A percentile compares a stretch with the other conserved stretches of the same genome.
Evolutionary conservation across 2,797 vertebrate species (phyloP).

Genomic region (Hapalemur alaotrensis): DNA sequence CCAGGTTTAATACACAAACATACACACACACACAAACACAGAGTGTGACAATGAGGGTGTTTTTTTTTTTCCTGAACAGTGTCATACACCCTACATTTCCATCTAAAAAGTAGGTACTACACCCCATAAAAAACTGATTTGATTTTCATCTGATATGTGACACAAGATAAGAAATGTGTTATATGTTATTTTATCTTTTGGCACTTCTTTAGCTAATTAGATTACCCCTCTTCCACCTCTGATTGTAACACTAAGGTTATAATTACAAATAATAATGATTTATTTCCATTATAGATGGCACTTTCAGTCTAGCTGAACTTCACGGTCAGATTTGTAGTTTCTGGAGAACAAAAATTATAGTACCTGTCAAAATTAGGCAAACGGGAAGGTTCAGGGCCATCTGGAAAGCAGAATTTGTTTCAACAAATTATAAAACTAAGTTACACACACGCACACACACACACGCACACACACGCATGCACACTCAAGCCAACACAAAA

Average conservation of each 20-base stretch:
- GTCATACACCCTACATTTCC: background rate
- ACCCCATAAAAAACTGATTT: background rate
- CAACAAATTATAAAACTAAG: background rate
- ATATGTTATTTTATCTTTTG: background rate
- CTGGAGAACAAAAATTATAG: background rate
- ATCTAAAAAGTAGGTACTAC: background rate
- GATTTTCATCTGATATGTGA: background rate
- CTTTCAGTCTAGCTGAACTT: background rate
- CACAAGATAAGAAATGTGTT: background rate
- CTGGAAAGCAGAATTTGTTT: constrained; percentile 7
- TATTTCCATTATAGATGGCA: background rate
- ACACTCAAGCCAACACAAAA: background rate
- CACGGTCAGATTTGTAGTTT: background rate
- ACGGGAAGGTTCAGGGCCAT: background rate
- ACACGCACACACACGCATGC: too few species aligned
- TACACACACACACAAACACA: background rate
- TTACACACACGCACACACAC: background rate
- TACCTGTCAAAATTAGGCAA: background rate
- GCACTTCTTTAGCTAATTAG: background rate
- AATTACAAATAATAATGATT: background rate
- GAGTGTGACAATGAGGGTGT: background rate
- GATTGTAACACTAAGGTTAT: background rate
- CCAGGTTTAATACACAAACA: background rate
- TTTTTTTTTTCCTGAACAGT: background rate
- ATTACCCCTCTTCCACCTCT: background rate